Evolutionary conservation across 2,113 vertebrate genomes (phyloP).

Genomic region (Periophthalmus modestus): DNA sequence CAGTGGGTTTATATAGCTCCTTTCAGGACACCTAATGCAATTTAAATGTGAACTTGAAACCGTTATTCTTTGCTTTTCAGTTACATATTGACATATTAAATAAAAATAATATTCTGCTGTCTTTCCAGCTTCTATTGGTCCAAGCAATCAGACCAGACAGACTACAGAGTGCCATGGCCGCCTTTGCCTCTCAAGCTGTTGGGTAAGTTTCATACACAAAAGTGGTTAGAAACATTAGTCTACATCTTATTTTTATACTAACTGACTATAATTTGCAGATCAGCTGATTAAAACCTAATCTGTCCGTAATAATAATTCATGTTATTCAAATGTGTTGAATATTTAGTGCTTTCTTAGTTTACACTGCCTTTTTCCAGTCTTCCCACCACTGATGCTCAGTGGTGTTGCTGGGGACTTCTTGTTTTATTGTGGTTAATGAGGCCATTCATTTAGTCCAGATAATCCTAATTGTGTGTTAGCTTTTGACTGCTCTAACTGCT

Average conservation of each 20-base stretch:
- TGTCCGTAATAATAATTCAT: too few relatives aligned
- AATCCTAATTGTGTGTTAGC: constrained; percentile 39
- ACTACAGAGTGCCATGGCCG: constrained; percentile 89
- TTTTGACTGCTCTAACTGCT: constrained; percentile 37
- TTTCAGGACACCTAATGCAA: not conserved
- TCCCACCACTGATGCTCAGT: not conserved
- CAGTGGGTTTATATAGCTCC: not conserved
- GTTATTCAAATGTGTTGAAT: not conserved
- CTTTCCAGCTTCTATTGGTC: constrained; percentile 83
- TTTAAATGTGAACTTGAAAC: not conserved
- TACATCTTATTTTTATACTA: not conserved
- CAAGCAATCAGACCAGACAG: constrained; percentile 92
- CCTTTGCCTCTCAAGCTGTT: constrained; percentile 87
- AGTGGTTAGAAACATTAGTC: not conserved
- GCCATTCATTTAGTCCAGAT: constrained; percentile 39
- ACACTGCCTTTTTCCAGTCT: not conserved
- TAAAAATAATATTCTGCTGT: not conserved
- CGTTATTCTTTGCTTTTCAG: not conserved
- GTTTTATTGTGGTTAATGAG: constrained; percentile 48
- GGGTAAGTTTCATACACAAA: constrained; percentile 75
- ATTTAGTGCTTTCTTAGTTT: not conserved
- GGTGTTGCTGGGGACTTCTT: constrained; percentile 20
- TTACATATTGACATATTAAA: not conserved
- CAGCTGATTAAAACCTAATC: not conserved
- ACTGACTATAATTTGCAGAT: not conserved